phyloP scores from a whole-genome alignment of 2,888 invertebrate species.

The Argyra leucocephala region DNA sequence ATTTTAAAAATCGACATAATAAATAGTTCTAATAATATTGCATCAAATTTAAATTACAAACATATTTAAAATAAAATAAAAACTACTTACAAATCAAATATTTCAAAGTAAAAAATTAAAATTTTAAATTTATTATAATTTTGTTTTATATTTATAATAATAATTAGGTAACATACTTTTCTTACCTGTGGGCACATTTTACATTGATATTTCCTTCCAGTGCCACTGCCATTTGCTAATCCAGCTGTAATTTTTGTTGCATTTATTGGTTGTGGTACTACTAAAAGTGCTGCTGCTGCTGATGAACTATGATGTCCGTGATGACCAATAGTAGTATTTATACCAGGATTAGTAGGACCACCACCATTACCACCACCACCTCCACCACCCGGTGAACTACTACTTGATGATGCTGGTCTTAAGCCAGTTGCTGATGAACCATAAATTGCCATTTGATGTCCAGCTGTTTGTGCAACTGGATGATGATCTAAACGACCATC shows the following conservation, averaged over 20 bases:
- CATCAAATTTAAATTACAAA: no score
- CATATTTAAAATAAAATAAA: no score
- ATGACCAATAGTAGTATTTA: conserved; percentile 33
- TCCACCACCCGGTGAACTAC: conserved; percentile 33
- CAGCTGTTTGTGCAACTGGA: conserved; percentile 37
- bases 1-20: no score
- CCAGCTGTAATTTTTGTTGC: conserved; percentile 52
- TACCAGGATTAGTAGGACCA: conserved; percentile 27
- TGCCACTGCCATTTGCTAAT: conserved; percentile 34
- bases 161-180: conserved; percentile 29
- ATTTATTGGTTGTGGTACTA: conserved; percentile 81
- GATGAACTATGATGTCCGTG: conserved; percentile 42
- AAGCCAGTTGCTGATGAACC: conserved; percentile 24
- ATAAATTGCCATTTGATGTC: conserved; percentile 28
- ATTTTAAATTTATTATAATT: no score
- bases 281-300: conserved; percentile 59
- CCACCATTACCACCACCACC: conserved; percentile 34
- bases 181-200: conserved; percentile 96
- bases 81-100: no score
- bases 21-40: no score
- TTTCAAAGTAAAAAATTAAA: no score
- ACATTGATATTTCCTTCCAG: conserved; percentile 77
- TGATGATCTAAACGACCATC: conserved; percentile 44
- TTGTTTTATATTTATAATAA: conserved; percentile 2
- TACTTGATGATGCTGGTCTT: conserved; percentile 30